Evolutionary conservation across 2,888 invertebrate species (phyloP), one percentile per base, ranked within the genome.

Genomic region (Cheilosia vernalis): DNA sequence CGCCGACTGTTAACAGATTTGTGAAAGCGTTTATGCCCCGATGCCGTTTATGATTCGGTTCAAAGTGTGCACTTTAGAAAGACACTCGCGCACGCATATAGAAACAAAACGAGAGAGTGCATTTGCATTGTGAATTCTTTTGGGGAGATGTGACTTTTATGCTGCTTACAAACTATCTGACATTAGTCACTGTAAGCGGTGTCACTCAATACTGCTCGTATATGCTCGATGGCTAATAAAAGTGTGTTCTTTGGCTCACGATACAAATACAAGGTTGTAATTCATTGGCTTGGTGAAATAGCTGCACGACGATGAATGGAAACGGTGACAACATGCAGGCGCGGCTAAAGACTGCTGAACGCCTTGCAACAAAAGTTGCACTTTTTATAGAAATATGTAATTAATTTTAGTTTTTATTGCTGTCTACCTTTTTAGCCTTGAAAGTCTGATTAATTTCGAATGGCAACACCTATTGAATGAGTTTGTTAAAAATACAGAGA

Each of bases 1-100:
- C 90, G 89, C 89, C 89, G 89, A 90, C 91, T 91, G 91, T 90
- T 91, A 91, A 91, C 88, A 91, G 90, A 91, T 91, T 91, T 91
- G 91, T 91, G 89, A 87, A 89, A 87, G 87, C 84, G 88, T 87
- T 87, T 87, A 87, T 87, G 87, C 87, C 84, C 78, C 80, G 84
- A 80, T 84, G 87, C 84, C 87, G 82, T 84, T 87, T 70, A 87
- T 80, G 87, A 87, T 86, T 64, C 70, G 70, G 76, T 72, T 81
- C 72, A 81, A 76, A 85, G 84, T 80, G 84, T 70, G 64, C 81
- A 76, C 81, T 85, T 73, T 74, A 60, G 49, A 49, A 55, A 47
- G 61, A 73, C 70, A 72, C 70, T 67, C 66, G 47, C 17, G 69
- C 51, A 56, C 47, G 21, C 51, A 19, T 17, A 47, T 47, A 37